Percentiles rank a stretch among this genome's conserved stretches.
Evolutionary conservation across 2,888 invertebrate genomes (phyloP).

Genomic region (Cyclophora punctaria): DNA sequence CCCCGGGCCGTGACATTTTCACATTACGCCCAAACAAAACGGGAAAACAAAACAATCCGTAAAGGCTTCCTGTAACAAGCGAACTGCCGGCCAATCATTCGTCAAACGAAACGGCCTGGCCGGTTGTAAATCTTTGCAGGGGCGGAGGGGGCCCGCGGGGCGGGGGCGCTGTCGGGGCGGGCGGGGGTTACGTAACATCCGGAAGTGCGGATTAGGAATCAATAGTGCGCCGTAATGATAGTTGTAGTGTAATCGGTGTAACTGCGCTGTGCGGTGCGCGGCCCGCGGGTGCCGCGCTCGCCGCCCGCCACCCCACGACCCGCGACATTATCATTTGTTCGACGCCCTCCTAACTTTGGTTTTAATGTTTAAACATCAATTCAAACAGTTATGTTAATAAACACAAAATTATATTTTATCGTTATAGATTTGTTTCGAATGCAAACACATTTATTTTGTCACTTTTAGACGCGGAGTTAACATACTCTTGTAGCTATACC

Average conservation of each 20-base stretch:
- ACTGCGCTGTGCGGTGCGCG: slow-evolving; percentile 61
- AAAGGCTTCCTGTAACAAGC: slow-evolving; percentile 45
- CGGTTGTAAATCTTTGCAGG: slow-evolving; percentile 62
- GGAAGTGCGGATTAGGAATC: slow-evolving; percentile 76
- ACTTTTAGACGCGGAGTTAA: too few relatives aligned
- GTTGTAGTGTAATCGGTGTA: slow-evolving; percentile 63
- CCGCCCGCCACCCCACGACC: neutral
- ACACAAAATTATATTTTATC: too few relatives aligned
- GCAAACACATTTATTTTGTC: too few relatives aligned
- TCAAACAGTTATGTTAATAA: too few relatives aligned
- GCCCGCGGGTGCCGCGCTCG: slow-evolving; percentile 10
- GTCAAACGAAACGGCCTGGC: slow-evolving; percentile 58
- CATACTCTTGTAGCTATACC: too few relatives aligned
- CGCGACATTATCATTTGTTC: neutral
- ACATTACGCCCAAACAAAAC: slow-evolving; percentile 24
- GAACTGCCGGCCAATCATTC: slow-evolving; percentile 64
- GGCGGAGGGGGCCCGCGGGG: slow-evolving; percentile 19
- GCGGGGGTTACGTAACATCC: slow-evolving; percentile 65
- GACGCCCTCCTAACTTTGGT: too few relatives aligned
- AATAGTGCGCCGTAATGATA: slow-evolving; percentile 74
- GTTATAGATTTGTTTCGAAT: neutral
- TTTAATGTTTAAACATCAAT: too few relatives aligned
- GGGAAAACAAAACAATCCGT: slow-evolving; percentile 48
- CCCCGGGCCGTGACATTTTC: slow-evolving; percentile 23
- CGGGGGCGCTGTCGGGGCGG: slow-evolving; percentile 21